Evolutionary conservation across 1,140 invertebrate species (phyloP).

Genomic region (Tetramorium parvispinum): DNA sequence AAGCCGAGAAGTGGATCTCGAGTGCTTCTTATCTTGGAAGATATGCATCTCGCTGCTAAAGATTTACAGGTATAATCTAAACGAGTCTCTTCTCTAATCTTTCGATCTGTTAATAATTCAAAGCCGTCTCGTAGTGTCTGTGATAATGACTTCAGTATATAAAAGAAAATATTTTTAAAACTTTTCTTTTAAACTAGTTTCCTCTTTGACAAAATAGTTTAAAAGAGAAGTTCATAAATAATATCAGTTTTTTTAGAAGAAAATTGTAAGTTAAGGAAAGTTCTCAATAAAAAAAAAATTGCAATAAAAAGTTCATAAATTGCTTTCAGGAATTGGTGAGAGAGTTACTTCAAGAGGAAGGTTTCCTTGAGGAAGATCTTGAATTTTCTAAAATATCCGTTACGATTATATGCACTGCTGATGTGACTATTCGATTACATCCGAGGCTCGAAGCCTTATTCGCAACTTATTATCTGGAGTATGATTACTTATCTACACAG

Average conservation of each 20-base stretch:
- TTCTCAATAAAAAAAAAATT: neutral
- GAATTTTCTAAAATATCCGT: slow-evolving; percentile 83
- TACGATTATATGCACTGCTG: slow-evolving; percentile 79
- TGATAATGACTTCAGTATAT: neutral
- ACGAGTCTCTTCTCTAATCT: neutral
- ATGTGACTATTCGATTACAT: slow-evolving; percentile 80
- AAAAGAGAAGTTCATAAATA: neutral
- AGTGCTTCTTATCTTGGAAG: slow-evolving; percentile 80
- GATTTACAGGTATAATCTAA: slow-evolving; percentile 77
- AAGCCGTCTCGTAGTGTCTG: neutral
- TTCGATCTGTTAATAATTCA: neutral
- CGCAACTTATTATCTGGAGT: slow-evolving; percentile 79
- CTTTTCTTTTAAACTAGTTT: neutral
- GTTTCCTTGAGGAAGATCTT: slow-evolving; percentile 84
- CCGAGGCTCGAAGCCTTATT: slow-evolving; percentile 80
- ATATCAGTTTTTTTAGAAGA: neutral
- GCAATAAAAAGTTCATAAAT: neutral
- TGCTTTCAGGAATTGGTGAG: slow-evolving; percentile 79
- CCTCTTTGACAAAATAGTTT: neutral
- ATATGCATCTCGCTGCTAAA: slow-evolving; percentile 81
- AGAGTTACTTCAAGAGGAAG: slow-evolving; percentile 81
- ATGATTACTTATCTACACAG: slow-evolving; percentile 6
- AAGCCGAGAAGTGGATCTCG: slow-evolving; percentile 80
- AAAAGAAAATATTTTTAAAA: slow-evolving; percentile 8
- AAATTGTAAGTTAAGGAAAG: neutral